These are phyloP conservation scores for Recurvirostra avosetta DNA, from an alignment of 2,113 vertebrate species.

Conservation along the genomic window DNA sequence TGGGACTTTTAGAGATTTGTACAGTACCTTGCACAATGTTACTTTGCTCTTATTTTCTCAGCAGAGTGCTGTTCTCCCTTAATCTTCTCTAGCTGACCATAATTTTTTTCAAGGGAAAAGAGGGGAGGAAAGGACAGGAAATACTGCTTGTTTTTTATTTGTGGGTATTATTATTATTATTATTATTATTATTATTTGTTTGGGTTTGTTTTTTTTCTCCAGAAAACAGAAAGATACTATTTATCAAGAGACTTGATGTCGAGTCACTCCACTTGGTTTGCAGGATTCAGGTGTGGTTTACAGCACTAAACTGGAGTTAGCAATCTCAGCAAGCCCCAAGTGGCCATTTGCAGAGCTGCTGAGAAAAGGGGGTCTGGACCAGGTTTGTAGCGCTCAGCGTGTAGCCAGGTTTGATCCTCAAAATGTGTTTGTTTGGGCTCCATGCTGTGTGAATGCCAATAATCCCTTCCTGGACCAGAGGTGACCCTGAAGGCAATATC, in stretches of 20 bases:
- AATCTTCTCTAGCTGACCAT: rapidly evolving
- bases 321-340: neutral
- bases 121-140: neutral
- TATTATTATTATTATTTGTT: too few relatives aligned
- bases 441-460: neutral
- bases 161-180: too few relatives aligned
- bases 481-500: neutral
- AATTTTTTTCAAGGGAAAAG: neutral
- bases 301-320: neutral
- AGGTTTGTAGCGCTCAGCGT: neutral
- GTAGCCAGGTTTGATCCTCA: neutral
- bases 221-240: neutral
- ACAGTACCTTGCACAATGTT: neutral
- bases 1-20: neutral
- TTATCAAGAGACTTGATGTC: neutral
- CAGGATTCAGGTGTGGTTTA: neutral
- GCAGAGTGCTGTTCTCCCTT: neutral
- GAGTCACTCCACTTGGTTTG: neutral
- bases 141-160: rapidly evolving
- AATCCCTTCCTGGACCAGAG: neutral
- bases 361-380: neutral
- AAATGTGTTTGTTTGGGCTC: neutral
- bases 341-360: neutral
- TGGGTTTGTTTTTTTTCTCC: neutral
- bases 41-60: neutral